These are phyloP conservation scores for Myotis lucifugus DNA, from an alignment of 2,113 vertebrate genomes.

Conservation along the genomic window DNA sequence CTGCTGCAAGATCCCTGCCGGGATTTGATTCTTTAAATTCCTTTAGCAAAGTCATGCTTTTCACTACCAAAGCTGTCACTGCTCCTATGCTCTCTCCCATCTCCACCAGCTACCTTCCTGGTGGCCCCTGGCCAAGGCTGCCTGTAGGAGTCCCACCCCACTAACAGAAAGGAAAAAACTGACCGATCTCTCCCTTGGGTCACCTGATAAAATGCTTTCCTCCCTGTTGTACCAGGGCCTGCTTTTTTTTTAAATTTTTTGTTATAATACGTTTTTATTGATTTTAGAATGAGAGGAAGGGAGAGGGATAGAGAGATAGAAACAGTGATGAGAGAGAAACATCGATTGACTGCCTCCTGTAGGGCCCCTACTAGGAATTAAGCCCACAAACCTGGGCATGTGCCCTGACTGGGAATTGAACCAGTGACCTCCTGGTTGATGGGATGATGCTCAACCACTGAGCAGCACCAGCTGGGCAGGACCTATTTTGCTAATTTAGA, in stretches of 20 bases:
- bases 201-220: background rate
- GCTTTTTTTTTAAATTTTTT: background rate
- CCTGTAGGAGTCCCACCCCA: background rate
- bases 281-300: too few species aligned
- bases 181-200: background rate
- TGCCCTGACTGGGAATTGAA: too few species aligned
- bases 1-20: background rate
- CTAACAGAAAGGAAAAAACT: background rate
- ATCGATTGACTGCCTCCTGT: too few species aligned
- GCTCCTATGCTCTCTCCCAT: background rate
- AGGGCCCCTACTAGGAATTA: too few species aligned
- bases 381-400: too few species aligned
- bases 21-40: constrained; percentile 14
- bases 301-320: too few species aligned
- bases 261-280: too few species aligned
- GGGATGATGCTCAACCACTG: too few species aligned
- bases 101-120: background rate
- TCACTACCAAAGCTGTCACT: background rate
- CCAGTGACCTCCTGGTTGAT: too few species aligned
- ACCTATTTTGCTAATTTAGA: background rate
- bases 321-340: too few species aligned
- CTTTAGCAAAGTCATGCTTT: background rate
- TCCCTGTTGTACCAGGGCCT: background rate
- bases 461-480: too few species aligned
- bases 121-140: too few species aligned